Conservation (phyloP, 2,113 vertebrate species). For the Himantopus leucocephalus region DNA sequence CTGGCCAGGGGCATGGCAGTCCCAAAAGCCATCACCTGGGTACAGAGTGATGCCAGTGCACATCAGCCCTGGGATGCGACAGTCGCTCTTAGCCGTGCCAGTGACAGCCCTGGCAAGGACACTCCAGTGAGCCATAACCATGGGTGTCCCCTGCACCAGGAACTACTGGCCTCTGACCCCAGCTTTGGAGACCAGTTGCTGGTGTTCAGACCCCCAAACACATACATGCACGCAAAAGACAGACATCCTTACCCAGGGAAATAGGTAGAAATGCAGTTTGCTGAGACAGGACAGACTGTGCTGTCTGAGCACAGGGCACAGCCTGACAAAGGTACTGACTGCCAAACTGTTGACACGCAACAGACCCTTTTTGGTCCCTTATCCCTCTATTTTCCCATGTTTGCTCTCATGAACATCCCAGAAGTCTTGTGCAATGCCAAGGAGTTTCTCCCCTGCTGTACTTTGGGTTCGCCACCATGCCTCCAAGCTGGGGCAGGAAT, state of each 20-base stretch:
- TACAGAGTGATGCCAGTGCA: fast-evolving
- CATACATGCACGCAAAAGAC: fast-evolving
- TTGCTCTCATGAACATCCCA: neutral
- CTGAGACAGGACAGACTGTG: neutral
- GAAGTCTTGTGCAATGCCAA: neutral
- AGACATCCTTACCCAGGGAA: neutral
- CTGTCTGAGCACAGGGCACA: neutral
- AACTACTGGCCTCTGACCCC: neutral
- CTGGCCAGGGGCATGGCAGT: fast-evolving
- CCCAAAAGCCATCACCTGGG: neutral
- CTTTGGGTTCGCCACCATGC: neutral
- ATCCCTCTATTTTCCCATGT: neutral
- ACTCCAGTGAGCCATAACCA: neutral
- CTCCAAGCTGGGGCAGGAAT: neutral
- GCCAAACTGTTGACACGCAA: neutral
- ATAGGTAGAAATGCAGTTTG: neutral
- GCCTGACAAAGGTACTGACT: neutral
- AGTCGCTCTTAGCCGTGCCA: neutral
- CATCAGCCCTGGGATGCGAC: neutral
- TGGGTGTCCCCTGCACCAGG: neutral
- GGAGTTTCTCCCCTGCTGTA: neutral
- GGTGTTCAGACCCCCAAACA: neutral
- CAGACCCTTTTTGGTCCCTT: neutral
- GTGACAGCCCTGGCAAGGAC: neutral
- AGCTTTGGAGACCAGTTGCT: neutral